Evolutionary conservation across 2,888 invertebrate species (phyloP).

Genomic region (Perithous albicinctus): DNA sequence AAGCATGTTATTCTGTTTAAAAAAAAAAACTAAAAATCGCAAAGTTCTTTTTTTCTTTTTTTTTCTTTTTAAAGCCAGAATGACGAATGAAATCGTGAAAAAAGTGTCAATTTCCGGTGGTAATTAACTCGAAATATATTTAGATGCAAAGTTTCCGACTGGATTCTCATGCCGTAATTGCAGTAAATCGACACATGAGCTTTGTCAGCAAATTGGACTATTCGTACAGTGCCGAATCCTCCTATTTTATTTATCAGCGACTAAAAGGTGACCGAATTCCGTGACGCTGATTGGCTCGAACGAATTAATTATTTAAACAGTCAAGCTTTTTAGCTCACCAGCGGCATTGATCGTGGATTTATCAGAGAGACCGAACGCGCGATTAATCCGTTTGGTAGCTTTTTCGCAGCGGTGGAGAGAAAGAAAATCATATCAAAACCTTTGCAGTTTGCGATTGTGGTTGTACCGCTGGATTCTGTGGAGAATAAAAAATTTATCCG

Average conservation of each 20-base stretch:
- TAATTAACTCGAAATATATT: neutral
- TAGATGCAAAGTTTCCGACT: neutral
- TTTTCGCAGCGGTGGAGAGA: neutral
- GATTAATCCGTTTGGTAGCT: neutral
- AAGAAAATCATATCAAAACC: neutral
- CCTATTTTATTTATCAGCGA: neutral
- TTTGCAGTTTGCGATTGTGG: neutral
- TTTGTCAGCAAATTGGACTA: neutral
- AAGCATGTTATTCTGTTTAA: no score
- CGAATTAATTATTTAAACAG: conserved; percentile 13
- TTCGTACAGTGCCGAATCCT: neutral
- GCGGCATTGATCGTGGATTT: neutral
- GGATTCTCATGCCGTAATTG: neutral
- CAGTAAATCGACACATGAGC: neutral
- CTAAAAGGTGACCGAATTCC: neutral
- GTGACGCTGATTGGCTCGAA: neutral
- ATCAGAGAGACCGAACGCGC: neutral
- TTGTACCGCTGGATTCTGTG: neutral
- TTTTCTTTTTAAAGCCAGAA: neutral
- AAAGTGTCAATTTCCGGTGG: neutral
- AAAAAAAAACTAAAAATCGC: no score
- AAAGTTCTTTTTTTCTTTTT: neutral
- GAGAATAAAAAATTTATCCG: neutral
- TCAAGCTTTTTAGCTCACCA: neutral
- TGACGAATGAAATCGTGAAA: neutral